These are phyloP conservation scores for Agrochola macilenta DNA, from an alignment of 2,888 invertebrate genomes.

Conservation along the genomic window DNA sequence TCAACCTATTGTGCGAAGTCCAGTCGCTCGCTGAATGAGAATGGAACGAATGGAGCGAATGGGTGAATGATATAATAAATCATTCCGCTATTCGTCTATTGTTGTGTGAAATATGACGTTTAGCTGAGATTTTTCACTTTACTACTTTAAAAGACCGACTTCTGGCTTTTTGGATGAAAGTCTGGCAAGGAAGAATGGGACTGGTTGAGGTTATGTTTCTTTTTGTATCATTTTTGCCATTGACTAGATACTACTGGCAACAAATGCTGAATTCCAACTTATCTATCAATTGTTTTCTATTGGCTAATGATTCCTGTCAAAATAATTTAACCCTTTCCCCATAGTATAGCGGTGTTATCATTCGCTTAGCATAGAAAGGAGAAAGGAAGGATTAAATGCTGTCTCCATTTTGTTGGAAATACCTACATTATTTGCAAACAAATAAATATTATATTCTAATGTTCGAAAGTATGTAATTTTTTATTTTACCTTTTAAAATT, in stretches of 20 bases:
- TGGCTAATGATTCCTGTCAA: background rate
- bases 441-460: background rate
- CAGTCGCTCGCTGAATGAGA: constrained; percentile 57
- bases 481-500: background rate
- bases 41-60: constrained; percentile 66
- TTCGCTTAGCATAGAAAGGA: too few species aligned
- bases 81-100: constrained; percentile 64
- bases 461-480: background rate
- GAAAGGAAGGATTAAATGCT: background rate
- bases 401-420: too few species aligned
- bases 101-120: constrained; percentile 67
- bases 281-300: background rate
- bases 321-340: background rate
- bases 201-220: background rate
- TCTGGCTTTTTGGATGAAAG: constrained; percentile 41
- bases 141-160: constrained; percentile 54
- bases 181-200: constrained; percentile 1
- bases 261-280: background rate
- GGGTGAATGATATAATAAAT: constrained; percentile 70
- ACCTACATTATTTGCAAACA: background rate
- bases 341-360: background rate
- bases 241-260: background rate
- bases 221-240: background rate
- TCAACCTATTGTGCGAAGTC: constrained; percentile 52
- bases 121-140: constrained; percentile 53